phyloP scores from a whole-genome alignment of 2,113 vertebrate genomes.

The Anthoscopus minutus region DNA sequence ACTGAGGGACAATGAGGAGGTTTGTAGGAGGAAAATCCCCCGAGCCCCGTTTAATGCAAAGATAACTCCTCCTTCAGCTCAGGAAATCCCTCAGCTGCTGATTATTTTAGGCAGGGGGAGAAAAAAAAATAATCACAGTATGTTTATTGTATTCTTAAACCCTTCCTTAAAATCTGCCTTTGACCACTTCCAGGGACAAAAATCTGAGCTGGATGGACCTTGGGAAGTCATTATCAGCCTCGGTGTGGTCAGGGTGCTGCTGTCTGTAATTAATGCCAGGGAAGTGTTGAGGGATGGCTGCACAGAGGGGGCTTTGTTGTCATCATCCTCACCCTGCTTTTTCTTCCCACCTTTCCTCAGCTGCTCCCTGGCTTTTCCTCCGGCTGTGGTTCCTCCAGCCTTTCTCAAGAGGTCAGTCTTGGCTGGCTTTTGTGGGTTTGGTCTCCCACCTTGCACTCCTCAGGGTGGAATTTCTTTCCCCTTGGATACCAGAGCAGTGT shows the following conservation, averaged over 20 bases:
- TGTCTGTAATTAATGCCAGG: neutral
- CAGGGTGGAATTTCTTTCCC: neutral
- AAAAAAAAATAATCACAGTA: neutral
- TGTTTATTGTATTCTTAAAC: neutral
- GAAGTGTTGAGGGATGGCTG: neutral
- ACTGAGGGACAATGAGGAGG: neutral
- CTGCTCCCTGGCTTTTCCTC: neutral
- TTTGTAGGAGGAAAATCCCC: neutral
- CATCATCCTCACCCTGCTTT: neutral
- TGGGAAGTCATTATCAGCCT: neutral
- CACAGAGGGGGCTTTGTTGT: neutral
- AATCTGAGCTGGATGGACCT: neutral
- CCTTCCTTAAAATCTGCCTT: neutral
- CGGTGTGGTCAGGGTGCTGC: accelerated
- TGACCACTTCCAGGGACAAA: neutral
- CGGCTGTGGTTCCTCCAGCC: neutral
- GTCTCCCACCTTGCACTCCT: neutral
- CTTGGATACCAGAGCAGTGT: accelerated
- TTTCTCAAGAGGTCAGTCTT: conserved; percentile 9
- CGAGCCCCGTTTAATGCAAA: neutral
- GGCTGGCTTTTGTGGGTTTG: neutral
- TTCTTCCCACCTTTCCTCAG: neutral
- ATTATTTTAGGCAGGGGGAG: neutral
- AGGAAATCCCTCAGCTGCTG: conserved; percentile 22
- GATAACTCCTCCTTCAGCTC: conserved; percentile 21